Conservation (phyloP, 2,888 invertebrate genomes). For the Itoplectis maculator region DNA sequence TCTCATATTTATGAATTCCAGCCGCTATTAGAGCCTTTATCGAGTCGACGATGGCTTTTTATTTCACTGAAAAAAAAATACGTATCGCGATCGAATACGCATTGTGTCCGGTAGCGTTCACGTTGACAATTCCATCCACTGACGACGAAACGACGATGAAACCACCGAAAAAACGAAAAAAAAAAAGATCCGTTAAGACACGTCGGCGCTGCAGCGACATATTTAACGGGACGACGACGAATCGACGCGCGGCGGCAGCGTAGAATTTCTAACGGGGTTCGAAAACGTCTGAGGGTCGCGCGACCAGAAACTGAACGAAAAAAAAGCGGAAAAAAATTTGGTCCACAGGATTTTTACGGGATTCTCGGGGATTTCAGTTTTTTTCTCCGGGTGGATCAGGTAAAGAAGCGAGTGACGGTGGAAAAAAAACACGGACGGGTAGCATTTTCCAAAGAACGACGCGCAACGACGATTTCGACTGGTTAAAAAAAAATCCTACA, state of each 20-base stretch:
- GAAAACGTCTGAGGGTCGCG: constrained; percentile 28
- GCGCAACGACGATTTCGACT: constrained; percentile 24
- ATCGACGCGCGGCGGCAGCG: constrained; percentile 51
- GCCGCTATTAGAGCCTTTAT: neutral
- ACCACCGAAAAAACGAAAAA: too few relatives aligned
- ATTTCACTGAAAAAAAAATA: neutral
- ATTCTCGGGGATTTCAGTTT: constrained; percentile 65
- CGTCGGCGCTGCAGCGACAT: neutral
- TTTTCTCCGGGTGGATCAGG: constrained; percentile 71
- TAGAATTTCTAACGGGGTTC: constrained; percentile 68
- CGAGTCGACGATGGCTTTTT: neutral
- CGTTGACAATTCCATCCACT: neutral
- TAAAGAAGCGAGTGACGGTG: constrained; percentile 69
- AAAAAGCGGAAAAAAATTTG: constrained; percentile 48
- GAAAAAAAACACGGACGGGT: constrained; percentile 46
- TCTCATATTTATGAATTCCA: constrained; percentile 17
- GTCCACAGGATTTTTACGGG: constrained; percentile 41
- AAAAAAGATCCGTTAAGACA: neutral
- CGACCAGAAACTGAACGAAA: constrained; percentile 34
- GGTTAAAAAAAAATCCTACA: constrained; percentile 49
- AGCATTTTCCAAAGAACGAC: constrained; percentile 35
- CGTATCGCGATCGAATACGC: neutral
- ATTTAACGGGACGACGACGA: constrained; percentile 43
- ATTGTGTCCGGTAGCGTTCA: neutral
- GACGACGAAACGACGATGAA: neutral